A percentile compares a stretch with the other conserved stretches of the same genome.
Evolutionary conservation across 2,113 vertebrate species (phyloP).

Genomic region (Zosterops borbonicus): DNA sequence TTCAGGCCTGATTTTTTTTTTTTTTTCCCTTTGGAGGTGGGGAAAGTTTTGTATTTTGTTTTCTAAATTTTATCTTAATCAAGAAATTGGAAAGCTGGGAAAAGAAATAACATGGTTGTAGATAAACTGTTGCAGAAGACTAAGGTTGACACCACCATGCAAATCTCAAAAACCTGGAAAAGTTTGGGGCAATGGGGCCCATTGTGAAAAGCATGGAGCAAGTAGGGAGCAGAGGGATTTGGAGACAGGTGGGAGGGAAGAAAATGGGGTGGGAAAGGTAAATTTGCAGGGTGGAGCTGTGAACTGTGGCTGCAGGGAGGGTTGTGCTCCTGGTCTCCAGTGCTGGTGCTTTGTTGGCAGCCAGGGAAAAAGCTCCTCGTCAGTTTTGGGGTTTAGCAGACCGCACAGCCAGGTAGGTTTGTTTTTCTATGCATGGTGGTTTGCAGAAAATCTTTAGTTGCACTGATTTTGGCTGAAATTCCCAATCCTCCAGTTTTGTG

Average conservation of each 20-base stretch:
- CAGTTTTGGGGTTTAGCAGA: background rate
- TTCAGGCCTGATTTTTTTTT: background rate
- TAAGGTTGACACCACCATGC: background rate
- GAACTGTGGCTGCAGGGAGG: background rate
- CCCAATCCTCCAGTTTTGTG: background rate
- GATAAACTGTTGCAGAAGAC: background rate
- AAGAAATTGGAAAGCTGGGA: background rate
- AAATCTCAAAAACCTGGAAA: background rate
- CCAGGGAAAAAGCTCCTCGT: background rate
- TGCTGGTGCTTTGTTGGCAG: background rate
- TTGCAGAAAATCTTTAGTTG: background rate
- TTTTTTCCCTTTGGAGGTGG: rapidly evolving
- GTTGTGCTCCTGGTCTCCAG: background rate
- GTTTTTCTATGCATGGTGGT: rapidly evolving
- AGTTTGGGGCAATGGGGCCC: rapidly evolving
- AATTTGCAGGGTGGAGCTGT: background rate
- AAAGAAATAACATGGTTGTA: background rate
- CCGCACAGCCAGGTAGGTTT: rapidly evolving
- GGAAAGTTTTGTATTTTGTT: background rate
- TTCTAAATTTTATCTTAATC: background rate
- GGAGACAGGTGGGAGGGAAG: background rate
- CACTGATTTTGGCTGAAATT: background rate
- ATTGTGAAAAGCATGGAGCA: background rate
- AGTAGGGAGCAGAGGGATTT: background rate
- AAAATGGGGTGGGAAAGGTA: background rate